Evolutionary conservation across 2,113 vertebrate genomes (phyloP), one percentile per base, ranked within the genome.

Genomic region (Gnathonemus longibarbis): DNA sequence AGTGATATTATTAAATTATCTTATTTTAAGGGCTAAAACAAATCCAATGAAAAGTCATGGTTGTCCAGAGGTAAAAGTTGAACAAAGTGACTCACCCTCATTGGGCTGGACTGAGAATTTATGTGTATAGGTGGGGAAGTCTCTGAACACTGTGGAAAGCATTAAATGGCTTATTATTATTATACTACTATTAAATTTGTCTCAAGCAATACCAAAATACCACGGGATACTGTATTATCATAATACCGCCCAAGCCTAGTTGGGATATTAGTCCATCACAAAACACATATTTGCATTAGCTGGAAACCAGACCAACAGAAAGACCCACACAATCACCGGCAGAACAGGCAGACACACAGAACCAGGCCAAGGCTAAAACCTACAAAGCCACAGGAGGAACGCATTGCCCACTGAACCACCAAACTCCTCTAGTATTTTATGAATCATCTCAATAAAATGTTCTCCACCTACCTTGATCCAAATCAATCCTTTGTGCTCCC

Each of bases 101-200:
- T 89, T 94, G 89, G 92, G 53, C 19, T 42, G 92, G 17, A 95
- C 94, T 90, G 93, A 92, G 90, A 94, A 96, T 94, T 93, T 96
- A 93, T 93, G 96, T 50, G 95, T 87, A 93, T 94, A 95, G 91
- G 91, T 88, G 87, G 92, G 92, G 90, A 93, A 90, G 90, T 95
- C 93, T 95, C 96, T 96, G 94, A 96, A 95, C 92, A 94, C 98
- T 98, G 97, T 94, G 94, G 95, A 96, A 58, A 58, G 56, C 56
- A n/a, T 24, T 58, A n/a, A 21, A 58, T n/a, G 19, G 56, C 56
- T n/a, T n/a, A n/a, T 58, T 58, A n/a, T n/a, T 58, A n/a, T 58
- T n/a, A 21, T n/a, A n/a, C 0, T 58, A 58, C 21, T 7, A 58
- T 58, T 58, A 19, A 53, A 53, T 19, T 53, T 53, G 52, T 19